Conservation (phyloP, 1,140 invertebrate species). For the Dinothrombium tinctorium region DNA sequence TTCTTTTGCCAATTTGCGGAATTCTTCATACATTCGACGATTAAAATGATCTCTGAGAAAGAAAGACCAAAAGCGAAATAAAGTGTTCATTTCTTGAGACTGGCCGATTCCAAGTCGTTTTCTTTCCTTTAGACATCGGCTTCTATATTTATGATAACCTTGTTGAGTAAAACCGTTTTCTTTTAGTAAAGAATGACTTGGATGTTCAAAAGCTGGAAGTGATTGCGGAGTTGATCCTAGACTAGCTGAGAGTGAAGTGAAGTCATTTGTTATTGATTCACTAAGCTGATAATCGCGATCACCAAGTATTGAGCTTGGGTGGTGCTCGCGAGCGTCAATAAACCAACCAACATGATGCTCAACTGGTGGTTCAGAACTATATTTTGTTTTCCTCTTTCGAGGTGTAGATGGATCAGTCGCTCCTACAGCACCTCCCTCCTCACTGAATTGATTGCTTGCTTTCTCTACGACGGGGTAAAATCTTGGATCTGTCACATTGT, state of each 20-base stretch:
- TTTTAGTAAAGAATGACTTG: no score
- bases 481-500: constrained; percentile 28
- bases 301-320: no score
- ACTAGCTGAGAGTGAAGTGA: no score
- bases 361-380: no score
- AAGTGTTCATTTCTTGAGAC: constrained; percentile 87
- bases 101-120: constrained; percentile 41
- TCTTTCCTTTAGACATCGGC: constrained; percentile 59
- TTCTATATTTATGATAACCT: constrained; percentile 84
- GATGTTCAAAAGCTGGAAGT: no score
- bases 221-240: no score
- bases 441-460: constrained; percentile 82
- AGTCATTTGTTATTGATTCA: no score
- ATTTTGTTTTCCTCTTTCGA: no score
- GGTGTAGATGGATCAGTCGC: constrained; percentile 82
- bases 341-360: no score
- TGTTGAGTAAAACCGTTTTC: no score
- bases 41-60: constrained; percentile 96
- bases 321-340: no score
- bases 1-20: constrained; percentile 63
- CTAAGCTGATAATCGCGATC: no score
- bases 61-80: constrained; percentile 98
- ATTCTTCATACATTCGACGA: constrained; percentile 93
- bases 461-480: constrained; percentile 80
- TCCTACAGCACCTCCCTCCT: constrained; percentile 95